Evolutionary conservation across 1,140 invertebrate species (phyloP), one percentile per base, ranked within the genome.

Genomic region (Cyclina sinensis): DNA sequence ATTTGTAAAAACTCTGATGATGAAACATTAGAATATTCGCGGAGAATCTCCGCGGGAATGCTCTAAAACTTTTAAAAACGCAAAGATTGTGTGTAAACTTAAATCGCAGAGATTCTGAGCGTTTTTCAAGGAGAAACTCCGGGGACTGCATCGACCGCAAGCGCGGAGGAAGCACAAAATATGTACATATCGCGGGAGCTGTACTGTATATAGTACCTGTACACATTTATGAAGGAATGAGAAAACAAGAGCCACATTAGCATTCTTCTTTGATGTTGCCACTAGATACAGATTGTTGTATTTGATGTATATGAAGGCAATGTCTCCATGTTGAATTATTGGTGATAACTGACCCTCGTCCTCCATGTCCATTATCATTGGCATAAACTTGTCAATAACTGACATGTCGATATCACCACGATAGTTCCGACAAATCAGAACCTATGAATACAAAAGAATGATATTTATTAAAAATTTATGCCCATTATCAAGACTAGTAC

Each of bases 311-410:
- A 99, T 97, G 94, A 99, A 99, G 37, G 98, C 99, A 90, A 98
- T 97, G 91, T 99, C 98, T 12, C 97, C 96, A 16, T 98, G 98
- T 95, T 99, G 98, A 59, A 99, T 92, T 37, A 99, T 98, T 0
- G 99, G 99, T 16, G 98, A 98, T 24, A 99, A 96, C 93, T 98
- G 97, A 27, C 98, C 98, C 95, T 99, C 99, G 94, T 99, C 99
- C 94, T 99, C 99, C 89, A 98, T 98, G 91, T 99, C 99, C 98
- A 99, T 99, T n/a, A 99, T 96, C 27, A 99, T 96, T 0, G 99
- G 98, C 98, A 99, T 99, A 93, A 99, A 99, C 95, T 99, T 99
- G 93, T 99, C 99, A 83, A 99, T 99, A 0, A 98, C 97, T 30
- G 97, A 97, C 96, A 99, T 97, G 94, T 99, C 99, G 68, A 99